Evolutionary conservation across 2,797 vertebrate genomes (phyloP).

Genomic region (Melanotaenia pygmaea): DNA sequence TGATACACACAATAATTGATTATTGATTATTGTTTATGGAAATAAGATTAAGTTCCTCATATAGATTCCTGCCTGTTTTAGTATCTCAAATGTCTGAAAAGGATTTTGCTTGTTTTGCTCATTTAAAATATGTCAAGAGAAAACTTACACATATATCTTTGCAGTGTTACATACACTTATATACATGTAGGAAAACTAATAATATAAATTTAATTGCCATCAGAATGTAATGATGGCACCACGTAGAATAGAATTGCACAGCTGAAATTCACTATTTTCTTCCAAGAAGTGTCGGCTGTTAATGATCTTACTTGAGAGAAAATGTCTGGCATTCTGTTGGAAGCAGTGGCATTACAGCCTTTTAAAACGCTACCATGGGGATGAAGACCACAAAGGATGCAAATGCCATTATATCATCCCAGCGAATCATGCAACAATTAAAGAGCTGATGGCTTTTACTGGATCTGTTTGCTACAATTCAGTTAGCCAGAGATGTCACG

Average conservation of each 20-base stretch:
- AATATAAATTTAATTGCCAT: neutral
- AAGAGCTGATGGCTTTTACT: slow-evolving; percentile 29
- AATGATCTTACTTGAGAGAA: slow-evolving; percentile 17
- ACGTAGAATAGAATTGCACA: neutral
- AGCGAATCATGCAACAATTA: slow-evolving; percentile 36
- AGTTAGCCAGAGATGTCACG: slow-evolving; percentile 31
- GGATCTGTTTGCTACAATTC: slow-evolving; percentile 12
- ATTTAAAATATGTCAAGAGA: neutral
- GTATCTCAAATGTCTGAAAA: neutral
- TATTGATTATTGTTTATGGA: neutral
- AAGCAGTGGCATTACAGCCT: slow-evolving; percentile 10
- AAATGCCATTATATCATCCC: slow-evolving; percentile 25
- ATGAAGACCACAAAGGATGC: slow-evolving; percentile 28
- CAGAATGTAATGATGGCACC: neutral
- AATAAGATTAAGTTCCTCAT: too few species aligned
- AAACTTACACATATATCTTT: neutral
- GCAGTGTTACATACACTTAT: neutral
- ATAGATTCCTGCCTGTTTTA: neutral
- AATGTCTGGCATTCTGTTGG: slow-evolving; percentile 17
- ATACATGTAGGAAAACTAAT: neutral
- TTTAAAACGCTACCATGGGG: slow-evolving; percentile 13
- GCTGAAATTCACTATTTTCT: neutral
- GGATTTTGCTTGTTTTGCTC: neutral
- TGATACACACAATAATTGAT: neutral
- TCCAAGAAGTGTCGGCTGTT: neutral